Base-by-base conservation (phyloP, 92 coral and sea anemone species). In the Epizoanthus stellaris region DNA sequence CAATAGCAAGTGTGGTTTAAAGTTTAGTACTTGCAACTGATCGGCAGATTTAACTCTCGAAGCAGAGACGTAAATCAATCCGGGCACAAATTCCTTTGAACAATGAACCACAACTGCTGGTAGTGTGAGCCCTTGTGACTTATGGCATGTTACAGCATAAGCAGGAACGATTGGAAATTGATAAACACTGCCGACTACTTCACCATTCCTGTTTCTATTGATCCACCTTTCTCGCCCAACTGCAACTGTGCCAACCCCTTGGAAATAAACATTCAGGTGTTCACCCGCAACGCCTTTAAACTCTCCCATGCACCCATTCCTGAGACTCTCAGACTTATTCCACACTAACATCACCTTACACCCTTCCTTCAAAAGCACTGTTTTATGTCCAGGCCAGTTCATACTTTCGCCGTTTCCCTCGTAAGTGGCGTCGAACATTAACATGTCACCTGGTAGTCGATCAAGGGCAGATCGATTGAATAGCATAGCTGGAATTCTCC, bases 281-380 rank as follows among this genome's bases (percentile, higher is more conserved):
- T 64, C 85, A n/a, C 9, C 75, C 0, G 12, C 15, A 4, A 62
- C 11, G 0, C 40, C 75, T n/a, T 16, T 80, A 17, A 62, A 80
- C 1, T 30, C 16, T 3, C 65, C 75, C 47, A 65, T 65, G 15
- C 64, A 3, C 17, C 85, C 85, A 45, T 80, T 80, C 15, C 52
- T 15, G 9, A 80, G 23, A 3, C 3, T 2, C 14, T 61, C 85
- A 1, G 85, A 16, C 5, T 62, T 66, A 21, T 80, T 80, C 75
- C 75, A 80, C 1, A 80, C 74, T 13, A 80, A 40, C 74, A 80
- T 62, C 3, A 80, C 60, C 19, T 80, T 80, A 71, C 75, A 80
- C 7, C 75, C 61, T 0, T 13, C 56, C 63, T 85, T 85, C 21
- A 85, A 16, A 2, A 61, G 4, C 63, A 85, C 30, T 0, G 63